Evolutionary conservation across 1,140 invertebrate genomes (phyloP).

Genomic region (Euschistus heros): DNA sequence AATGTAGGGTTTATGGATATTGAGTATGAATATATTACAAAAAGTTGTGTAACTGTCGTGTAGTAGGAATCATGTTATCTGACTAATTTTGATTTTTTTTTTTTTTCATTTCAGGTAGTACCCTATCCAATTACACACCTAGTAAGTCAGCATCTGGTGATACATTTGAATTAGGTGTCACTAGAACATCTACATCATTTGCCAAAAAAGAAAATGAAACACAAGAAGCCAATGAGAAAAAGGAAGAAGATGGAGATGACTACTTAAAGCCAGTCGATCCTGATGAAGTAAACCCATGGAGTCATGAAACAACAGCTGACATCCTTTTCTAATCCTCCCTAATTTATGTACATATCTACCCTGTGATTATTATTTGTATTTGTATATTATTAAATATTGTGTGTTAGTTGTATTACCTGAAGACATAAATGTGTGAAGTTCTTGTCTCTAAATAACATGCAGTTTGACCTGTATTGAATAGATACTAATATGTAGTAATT

Average conservation of each 20-base stretch:
- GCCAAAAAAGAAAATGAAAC: constrained; percentile 24
- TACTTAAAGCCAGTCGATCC: constrained; percentile 47
- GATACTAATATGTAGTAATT: not conserved
- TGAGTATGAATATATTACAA: no score
- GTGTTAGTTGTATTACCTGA: not conserved
- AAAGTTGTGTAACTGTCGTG: not conserved
- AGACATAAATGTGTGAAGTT: not conserved
- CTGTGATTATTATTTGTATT: constrained; percentile 11
- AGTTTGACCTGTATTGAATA: not conserved
- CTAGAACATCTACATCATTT: constrained; percentile 35
- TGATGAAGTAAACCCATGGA: constrained; percentile 45
- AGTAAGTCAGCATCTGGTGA: constrained; percentile 45
- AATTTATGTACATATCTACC: not conserved
- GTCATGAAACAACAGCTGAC: constrained; percentile 51
- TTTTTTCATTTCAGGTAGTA: constrained; percentile 32
- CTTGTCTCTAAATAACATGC: no score
- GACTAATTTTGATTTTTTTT: constrained; percentile 3
- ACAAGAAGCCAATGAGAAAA: not conserved
- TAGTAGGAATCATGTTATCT: not conserved
- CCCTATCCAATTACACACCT: constrained; percentile 49
- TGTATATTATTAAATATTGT: constrained; percentile 8
- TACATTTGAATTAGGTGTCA: constrained; percentile 52
- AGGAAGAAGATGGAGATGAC: constrained; percentile 33
- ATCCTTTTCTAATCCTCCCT: constrained; percentile 43
- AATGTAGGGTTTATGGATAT: no score